Evolutionary conservation across 2,888 invertebrate genomes (phyloP).

Genomic region (Ectemnius cavifrons): DNA sequence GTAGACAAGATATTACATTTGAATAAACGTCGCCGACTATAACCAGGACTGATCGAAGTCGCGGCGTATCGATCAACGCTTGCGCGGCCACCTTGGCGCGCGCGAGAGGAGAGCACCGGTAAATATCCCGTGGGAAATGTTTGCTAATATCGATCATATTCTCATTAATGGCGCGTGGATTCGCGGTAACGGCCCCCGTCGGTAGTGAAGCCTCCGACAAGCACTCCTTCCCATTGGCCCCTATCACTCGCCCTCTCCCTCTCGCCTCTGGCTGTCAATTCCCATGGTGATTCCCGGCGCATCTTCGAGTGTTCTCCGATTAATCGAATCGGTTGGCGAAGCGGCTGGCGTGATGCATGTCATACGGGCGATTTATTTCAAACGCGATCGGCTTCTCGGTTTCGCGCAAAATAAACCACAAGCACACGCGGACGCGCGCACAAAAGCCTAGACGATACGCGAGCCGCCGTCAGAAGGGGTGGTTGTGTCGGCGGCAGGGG

Average conservation of each 20-base stretch:
- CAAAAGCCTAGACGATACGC: conserved; percentile 19
- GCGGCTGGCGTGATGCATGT: conserved; percentile 3
- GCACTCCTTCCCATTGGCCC: conserved; percentile 12
- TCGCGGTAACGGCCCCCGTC: conserved; percentile 25
- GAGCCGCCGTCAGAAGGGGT: conserved; percentile 19
- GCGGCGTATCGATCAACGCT: conserved; percentile 67
- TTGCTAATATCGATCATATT: conserved; percentile 77
- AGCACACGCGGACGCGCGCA: not conserved
- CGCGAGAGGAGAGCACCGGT: conserved; percentile 34
- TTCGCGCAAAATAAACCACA: too few relatives aligned
- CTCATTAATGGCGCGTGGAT: conserved; percentile 70
- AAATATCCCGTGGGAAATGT: conserved; percentile 76
- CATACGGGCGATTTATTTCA: conserved; percentile 2
- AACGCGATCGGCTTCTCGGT: conserved; percentile 1
- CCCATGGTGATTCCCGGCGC: conserved; percentile 10
- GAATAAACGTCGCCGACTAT: conserved; percentile 77
- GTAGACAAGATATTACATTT: conserved; percentile 77
- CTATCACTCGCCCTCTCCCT: conserved; percentile 3
- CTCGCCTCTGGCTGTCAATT: not conserved
- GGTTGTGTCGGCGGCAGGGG: not conserved
- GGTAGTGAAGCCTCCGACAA: conserved; percentile 11
- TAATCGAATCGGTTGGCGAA: conserved; percentile 48
- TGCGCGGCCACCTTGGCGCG: not conserved
- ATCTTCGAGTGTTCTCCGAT: conserved; percentile 44
- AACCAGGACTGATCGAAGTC: conserved; percentile 65